These are phyloP conservation scores for Crocallis elinguaria DNA, from an alignment of 2,888 invertebrate species.

Conservation along the genomic window DNA sequence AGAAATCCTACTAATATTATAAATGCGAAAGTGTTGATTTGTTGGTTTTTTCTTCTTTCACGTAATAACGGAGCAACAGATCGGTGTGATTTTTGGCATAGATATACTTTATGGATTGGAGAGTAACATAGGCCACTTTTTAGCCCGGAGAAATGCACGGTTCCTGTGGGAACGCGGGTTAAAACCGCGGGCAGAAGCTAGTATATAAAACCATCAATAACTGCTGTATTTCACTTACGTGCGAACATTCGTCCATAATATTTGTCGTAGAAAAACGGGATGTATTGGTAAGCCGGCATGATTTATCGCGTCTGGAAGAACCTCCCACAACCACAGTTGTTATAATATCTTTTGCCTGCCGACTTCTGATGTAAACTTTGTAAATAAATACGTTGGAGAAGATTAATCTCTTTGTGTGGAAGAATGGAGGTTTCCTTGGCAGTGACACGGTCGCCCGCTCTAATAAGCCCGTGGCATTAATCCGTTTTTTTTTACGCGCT, in stretches of 20 bases:
- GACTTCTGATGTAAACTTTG: slow-evolving; percentile 26
- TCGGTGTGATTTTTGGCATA: too few relatives aligned
- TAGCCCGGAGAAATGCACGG: too few relatives aligned
- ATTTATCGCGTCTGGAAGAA: slow-evolving; percentile 19
- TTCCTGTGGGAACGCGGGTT: too few relatives aligned
- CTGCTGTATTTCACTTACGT: slow-evolving; percentile 12
- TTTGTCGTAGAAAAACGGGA: slow-evolving; percentile 22
- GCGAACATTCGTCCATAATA: slow-evolving; percentile 4
- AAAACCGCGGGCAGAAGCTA: too few relatives aligned
- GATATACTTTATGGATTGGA: too few relatives aligned
- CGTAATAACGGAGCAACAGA: too few relatives aligned
- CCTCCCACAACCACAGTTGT: slow-evolving; percentile 1
- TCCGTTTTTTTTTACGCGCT: slow-evolving; percentile 38
- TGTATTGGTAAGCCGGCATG: slow-evolving; percentile 18
- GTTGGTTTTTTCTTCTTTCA: too few relatives aligned
- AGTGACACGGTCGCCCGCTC: slow-evolving; percentile 45
- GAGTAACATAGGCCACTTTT: too few relatives aligned
- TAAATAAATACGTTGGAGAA: slow-evolving; percentile 30
- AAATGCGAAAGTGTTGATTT: too few relatives aligned
- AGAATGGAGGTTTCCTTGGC: slow-evolving; percentile 46
- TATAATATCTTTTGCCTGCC: slow-evolving; percentile 11
- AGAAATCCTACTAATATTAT: too few relatives aligned
- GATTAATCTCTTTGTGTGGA: slow-evolving; percentile 37
- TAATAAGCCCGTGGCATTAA: slow-evolving; percentile 45
- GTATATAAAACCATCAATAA: slow-evolving; percentile 23